Conservation (phyloP, 1,140 invertebrate genomes). For the Notospermus geniculatus region DNA sequence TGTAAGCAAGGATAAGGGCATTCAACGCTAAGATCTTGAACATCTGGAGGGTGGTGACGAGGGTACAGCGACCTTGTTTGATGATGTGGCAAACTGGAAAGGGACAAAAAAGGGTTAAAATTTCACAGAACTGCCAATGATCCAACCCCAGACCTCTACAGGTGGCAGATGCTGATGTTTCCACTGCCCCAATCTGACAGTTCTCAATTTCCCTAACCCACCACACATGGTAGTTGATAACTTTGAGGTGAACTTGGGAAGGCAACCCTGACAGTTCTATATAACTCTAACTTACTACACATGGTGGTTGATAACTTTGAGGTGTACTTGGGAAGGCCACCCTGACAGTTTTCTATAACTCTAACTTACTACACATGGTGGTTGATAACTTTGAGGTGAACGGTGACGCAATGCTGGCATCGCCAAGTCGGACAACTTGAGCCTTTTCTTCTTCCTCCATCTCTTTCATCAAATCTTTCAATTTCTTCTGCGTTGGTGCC, state of each 20-base stretch:
- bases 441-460: constrained; percentile 87
- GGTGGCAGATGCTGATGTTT: no score
- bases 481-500: constrained; percentile 56
- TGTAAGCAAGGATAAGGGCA: constrained; percentile 95
- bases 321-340: no score
- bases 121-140: background rate
- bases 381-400: constrained; percentile 98
- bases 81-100: constrained; percentile 95
- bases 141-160: no score
- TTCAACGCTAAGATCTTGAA: constrained; percentile 99
- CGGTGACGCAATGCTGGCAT: constrained; percentile 98
- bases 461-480: constrained; percentile 82
- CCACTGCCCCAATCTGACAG: no score
- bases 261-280: constrained; percentile 98
- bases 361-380: constrained; percentile 85
- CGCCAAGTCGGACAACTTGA: constrained; percentile 90
- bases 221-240: constrained; percentile 94
- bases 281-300: no score
- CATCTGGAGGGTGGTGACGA: constrained; percentile 99
- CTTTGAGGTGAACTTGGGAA: constrained; percentile 98
- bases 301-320: constrained; percentile 95
- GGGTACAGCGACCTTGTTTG: constrained; percentile 97
- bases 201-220: no score
- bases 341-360: no score
- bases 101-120: constrained; percentile 19